Base-by-base conservation (phyloP, 2,888 invertebrate genomes). In the Drosophila buzzatii region DNA sequence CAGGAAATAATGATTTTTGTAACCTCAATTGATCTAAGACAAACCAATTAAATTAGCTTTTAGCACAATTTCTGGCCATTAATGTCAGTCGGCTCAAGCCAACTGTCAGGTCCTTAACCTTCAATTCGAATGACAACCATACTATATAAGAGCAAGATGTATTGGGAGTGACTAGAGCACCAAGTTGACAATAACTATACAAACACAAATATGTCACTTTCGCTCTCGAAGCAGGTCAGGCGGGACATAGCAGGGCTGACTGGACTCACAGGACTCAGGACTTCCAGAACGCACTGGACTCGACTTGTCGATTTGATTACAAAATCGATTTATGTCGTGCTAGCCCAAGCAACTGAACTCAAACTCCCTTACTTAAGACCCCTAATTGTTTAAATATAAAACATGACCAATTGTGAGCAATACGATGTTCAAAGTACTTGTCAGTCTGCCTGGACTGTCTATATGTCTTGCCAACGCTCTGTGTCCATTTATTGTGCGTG, bases 311-410 rank as follows among this genome's bases (percentile, higher is more conserved):
- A 83, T 85, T 83, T 85, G 88, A 85, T 85, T 85, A 85, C 86
- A 85, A 85, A 85, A 85, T 85, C 85, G 85, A 85, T 85, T 85
- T 73, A 76, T 76, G 75, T 59, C 79, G 76, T 79, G 82, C 44
- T 69, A 61, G 66, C 61, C 70, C 57, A 59, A 71, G n/a, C n/a
- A n/a, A n/a, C n/a, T n/a, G n/a, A n/a, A 27, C 60, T 57, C 53
- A 59, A 71, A 27, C 60, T 57, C 53, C 56, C 62, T 51, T 18
- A 16, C 10, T 44, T n/a, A 20, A 35, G 41, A 20, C 52, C 60
- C 49, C 64, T 70, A 78, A 81, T 79, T 81, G 79, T 72, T 81
- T 69, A 70, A 80, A 73, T 71, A 75, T 70, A 67, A 71, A 82
- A 81, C 69, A 67, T 53, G 70, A 70, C 51, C 74, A 61, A 67